Evolutionary conservation across 1,140 invertebrate genomes (phyloP), one percentile per base, ranked within the genome.

Genomic region (Antheraea pernyi): DNA sequence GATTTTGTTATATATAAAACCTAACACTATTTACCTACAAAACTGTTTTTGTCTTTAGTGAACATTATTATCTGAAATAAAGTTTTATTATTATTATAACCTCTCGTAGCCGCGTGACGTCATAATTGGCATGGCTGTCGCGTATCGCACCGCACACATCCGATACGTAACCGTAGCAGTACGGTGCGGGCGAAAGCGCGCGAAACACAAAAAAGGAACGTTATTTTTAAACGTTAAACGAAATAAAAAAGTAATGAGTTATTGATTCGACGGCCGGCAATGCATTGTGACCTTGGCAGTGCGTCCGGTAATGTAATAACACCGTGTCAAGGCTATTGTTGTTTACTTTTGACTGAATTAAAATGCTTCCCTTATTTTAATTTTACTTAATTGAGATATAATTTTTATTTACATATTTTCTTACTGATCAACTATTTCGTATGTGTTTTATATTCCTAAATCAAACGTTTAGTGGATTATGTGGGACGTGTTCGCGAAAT

Each of bases 181-280:
- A 13, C 46, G 11, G 46, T n/a, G 46, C 11, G 46, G 70, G 67
- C 58, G 67, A 60, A 63, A 61, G 71, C 72, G 66, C 75, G 72
- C 61, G 70, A 69, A 71, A 73, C 65, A 67, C 68, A 73, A 79
- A 77, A 81, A 75, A 53, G 16, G 73, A 70, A 71, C 71, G 78
- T 75, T 81, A 81, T 81, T 81, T 81, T 74, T 71, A 74, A 74
- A 71, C 73, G 69, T 80, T 81, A 79, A 79, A 77, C 77, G 77
- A 79, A 81, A 81, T 81, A 81, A 81, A 81, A 81, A 81, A 81
- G 77, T 81, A 81, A 81, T 81, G 77, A 79, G 77, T 79, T 81
- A 81, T 81, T 77, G 79, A 81, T 81, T 81, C 73, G 64, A 19
- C 39, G 70, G 64, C 71, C 73, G 77, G 75, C 65, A 79, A 71